Conservation (phyloP, 2,113 vertebrate species). For the Ploceus nigricollis region DNA sequence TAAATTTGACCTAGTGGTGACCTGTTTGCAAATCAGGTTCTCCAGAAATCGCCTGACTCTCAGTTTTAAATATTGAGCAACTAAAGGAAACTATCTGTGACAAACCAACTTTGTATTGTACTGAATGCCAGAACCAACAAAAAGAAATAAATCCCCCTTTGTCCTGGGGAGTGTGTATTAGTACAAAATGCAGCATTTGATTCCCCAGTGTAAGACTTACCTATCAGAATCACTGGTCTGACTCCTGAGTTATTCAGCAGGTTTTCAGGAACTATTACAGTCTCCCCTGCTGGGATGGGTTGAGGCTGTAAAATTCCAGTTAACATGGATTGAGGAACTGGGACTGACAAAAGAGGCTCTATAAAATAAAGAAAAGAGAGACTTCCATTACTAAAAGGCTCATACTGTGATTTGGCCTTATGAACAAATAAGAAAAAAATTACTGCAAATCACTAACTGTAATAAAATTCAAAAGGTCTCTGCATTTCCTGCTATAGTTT, state of each 20-base stretch:
- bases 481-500: conserved; percentile 62
- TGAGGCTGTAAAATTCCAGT: conserved; percentile 91
- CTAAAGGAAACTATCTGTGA: neutral
- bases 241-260: conserved; percentile 90
- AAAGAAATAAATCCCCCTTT: neutral
- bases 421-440: conserved; percentile 48
- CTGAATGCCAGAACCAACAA: neutral
- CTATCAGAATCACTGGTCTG: conserved; percentile 96
- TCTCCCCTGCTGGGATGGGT: conserved; percentile 89
- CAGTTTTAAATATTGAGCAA: neutral
- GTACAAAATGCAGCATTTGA: neutral
- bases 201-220: conserved; percentile 68
- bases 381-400: conserved; percentile 45
- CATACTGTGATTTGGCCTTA: conserved; percentile 68
- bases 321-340: conserved; percentile 80
- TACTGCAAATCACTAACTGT: conserved; percentile 38
- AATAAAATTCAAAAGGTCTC: conserved; percentile 65
- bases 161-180: neutral
- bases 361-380: conserved; percentile 63
- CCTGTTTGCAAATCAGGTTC: neutral
- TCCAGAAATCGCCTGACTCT: neutral
- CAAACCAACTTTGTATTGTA: neutral
- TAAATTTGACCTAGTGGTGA: neutral
- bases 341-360: conserved; percentile 82
- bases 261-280: conserved; percentile 95